phyloP scores from a whole-genome alignment of 2,888 invertebrate species.

The Dasysyrphus albostriatus region DNA sequence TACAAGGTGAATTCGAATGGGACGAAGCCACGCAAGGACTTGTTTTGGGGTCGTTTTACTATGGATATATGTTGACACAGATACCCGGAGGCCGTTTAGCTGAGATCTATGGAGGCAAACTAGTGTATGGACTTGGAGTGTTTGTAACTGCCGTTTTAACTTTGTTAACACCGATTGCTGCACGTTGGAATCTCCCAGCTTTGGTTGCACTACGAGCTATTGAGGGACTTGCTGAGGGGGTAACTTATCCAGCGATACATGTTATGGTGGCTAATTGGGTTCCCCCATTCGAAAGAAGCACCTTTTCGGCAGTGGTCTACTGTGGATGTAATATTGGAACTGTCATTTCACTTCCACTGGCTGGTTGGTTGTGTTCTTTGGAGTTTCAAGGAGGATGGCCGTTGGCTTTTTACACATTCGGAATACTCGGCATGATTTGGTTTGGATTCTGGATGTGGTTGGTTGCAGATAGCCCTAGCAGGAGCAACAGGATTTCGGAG shows the following conservation, averaged over 20 bases:
- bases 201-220: constrained; percentile 90
- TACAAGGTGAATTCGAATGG: constrained; percentile 90
- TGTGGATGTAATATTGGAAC: constrained; percentile 96
- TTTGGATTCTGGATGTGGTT: constrained; percentile 91
- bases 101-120: constrained; percentile 93
- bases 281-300: constrained; percentile 94
- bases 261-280: constrained; percentile 96
- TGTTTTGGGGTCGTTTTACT: constrained; percentile 92
- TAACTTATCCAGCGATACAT: constrained; percentile 97
- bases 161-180: constrained; percentile 92
- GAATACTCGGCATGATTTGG: constrained; percentile 92
- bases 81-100: constrained; percentile 92
- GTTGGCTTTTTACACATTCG: constrained; percentile 93
- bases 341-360: constrained; percentile 92
- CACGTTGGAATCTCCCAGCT: constrained; percentile 86
- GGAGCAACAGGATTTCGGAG: constrained; percentile 89
- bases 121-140: constrained; percentile 92
- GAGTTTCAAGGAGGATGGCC: constrained; percentile 93
- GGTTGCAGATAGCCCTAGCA: constrained; percentile 89
- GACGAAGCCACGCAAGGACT: constrained; percentile 91
- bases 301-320: constrained; percentile 94
- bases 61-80: constrained; percentile 93
- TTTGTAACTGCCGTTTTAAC: constrained; percentile 93
- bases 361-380: constrained; percentile 92
- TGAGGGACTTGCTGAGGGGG: constrained; percentile 94